phyloP scores from a whole-genome alignment of 1,140 invertebrate species.

The Callitettix versicolor region DNA sequence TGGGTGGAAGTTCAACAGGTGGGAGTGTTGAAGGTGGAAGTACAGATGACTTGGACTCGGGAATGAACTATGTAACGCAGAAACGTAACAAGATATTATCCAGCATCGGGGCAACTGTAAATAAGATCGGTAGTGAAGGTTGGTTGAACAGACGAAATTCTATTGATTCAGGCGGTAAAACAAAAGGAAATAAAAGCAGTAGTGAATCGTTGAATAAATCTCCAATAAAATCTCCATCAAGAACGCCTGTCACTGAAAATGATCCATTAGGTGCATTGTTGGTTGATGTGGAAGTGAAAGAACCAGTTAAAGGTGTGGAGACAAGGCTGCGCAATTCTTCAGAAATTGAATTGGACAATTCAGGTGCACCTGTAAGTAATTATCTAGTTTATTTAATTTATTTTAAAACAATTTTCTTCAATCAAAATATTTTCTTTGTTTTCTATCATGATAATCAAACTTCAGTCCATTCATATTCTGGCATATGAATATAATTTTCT shows the following conservation, averaged over 20 bases:
- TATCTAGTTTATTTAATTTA: neutral
- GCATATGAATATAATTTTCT: too few species aligned
- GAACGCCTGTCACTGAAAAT: conserved; percentile 78
- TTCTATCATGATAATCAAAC: too few species aligned
- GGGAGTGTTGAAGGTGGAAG: conserved; percentile 3
- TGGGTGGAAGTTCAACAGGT: conserved; percentile 19
- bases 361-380: conserved; percentile 22
- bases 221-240: conserved; percentile 42
- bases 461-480: too few species aligned
- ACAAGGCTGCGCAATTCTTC: conserved; percentile 19
- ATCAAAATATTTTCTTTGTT: too few species aligned
- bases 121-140: conserved; percentile 1
- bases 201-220: conserved; percentile 25
- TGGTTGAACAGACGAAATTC: conserved; percentile 3
- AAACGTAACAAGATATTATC: neutral
- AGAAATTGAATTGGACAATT: conserved; percentile 26
- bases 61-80: neutral
- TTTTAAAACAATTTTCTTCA: neutral
- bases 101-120: neutral
- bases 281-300: conserved; percentile 34
- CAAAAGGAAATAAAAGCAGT: conserved; percentile 4
- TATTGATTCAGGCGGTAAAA: neutral
- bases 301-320: neutral
- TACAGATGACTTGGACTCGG: conserved; percentile 18
- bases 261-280: conserved; percentile 77